These are phyloP conservation scores for Mustela lutreola DNA, from an alignment of 2,113 vertebrate genomes.

Conservation along the genomic window DNA sequence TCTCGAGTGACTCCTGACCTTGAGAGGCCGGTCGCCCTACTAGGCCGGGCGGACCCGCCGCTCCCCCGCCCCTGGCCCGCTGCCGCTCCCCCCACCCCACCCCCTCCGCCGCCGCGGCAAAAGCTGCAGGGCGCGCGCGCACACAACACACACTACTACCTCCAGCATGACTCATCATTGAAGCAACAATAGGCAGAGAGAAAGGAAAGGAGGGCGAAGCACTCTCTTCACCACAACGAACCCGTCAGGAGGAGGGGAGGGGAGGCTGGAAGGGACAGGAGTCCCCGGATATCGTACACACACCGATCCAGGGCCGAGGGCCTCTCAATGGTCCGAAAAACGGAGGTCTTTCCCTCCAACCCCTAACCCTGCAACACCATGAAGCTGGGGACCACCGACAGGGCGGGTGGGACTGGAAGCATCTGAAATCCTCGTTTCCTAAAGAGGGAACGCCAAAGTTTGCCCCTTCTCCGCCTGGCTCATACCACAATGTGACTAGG, in stretches of 20 bases:
- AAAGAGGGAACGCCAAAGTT: constrained; percentile 2
- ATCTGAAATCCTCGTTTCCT: background rate
- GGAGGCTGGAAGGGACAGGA: background rate
- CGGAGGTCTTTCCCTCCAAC: background rate
- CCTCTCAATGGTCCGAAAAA: background rate
- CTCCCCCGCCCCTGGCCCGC: background rate
- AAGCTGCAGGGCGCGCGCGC: constrained; percentile 31
- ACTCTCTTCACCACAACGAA: constrained; percentile 51
- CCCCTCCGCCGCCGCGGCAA: background rate
- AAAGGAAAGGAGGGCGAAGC: constrained; percentile 77
- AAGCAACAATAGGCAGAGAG: constrained; percentile 84
- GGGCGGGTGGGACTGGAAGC: background rate
- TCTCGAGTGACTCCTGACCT: constrained; percentile 74
- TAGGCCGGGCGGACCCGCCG: background rate
- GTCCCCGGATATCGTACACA: background rate
- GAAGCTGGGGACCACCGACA: background rate
- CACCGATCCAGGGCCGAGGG: background rate
- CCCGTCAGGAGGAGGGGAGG: background rate
- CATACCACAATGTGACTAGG: background rate
- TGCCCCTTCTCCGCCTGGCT: background rate
- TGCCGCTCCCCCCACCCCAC: background rate
- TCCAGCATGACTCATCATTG: constrained; percentile 85
- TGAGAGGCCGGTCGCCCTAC: constrained; percentile 20
- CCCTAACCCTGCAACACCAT: constrained; percentile 5
- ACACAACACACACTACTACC: constrained; percentile 80